A percentile compares a stretch with the other conserved stretches of the same genome.
Conservation (phyloP, 2,888 invertebrate species). For the Cephus sareptanus region DNA sequence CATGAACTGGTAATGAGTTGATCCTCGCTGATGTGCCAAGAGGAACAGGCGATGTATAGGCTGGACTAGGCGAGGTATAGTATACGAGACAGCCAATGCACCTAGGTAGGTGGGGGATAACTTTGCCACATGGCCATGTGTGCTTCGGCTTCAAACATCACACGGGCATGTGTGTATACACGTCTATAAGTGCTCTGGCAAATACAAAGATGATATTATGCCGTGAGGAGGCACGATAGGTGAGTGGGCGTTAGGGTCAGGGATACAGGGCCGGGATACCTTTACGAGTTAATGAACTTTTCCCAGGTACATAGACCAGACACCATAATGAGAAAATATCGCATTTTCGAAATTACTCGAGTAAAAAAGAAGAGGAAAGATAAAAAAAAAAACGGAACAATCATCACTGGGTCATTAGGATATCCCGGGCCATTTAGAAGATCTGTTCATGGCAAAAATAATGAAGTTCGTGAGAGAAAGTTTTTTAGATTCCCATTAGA, state of each 20-base stretch:
- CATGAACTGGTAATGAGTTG: background rate
- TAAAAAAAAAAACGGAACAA: background rate
- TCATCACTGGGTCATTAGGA: background rate
- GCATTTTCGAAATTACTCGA: background rate
- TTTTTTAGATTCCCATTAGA: background rate
- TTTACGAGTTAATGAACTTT: background rate
- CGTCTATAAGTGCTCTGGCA: background rate
- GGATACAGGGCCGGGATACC: slow-evolving; percentile 38
- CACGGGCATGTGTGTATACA: background rate
- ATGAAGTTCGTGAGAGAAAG: background rate
- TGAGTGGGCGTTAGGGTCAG: slow-evolving; percentile 44
- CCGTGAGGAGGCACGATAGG: background rate
- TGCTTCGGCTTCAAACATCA: background rate
- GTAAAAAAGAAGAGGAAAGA: background rate
- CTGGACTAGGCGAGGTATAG: background rate
- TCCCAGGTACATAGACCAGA: no score
- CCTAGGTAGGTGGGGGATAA: background rate
- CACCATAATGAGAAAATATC: background rate
- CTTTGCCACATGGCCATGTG: background rate
- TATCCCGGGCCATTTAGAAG: background rate
- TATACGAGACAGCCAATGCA: background rate
- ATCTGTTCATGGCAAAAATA: background rate
- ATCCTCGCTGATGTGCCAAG: background rate
- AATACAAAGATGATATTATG: background rate
- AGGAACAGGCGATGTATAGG: background rate